Base-by-base conservation (phyloP, 1,140 invertebrate genomes). In the Ostrea denselamellosa region DNA sequence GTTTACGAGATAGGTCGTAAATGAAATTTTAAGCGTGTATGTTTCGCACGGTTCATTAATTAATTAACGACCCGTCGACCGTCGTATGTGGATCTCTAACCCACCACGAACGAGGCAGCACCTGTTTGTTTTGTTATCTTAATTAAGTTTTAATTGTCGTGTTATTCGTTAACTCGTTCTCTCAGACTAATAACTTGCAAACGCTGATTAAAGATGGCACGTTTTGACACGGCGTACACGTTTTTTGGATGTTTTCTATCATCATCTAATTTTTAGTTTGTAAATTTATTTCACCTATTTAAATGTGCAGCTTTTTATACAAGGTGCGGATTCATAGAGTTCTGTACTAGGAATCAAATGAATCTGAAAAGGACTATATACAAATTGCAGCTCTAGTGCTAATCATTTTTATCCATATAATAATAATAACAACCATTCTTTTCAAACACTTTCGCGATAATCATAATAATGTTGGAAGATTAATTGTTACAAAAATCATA, bases 21-120 rank as follows among this genome's bases (percentile, higher is more conserved):
- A 71, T 71, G 68, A 71, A 71, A 71, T 71, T 71, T 71, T 71
- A 71, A 71, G 68, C 68, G 68, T 71, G 68, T 71, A 71, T 71
- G 68, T 71, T 71, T 71, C 25, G 22, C 68, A 71, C 68, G 22
- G 68, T 71, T 71, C 68, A 28, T 71, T 71, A 71, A 22, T 25
- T 22, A 25, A 71, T 71, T 71, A 71, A 71, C 22, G 68, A 71
- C 28, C 68, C 22, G 22, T 7, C 12, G n/a, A n/a, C 28, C 28
- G 10, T 28, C 28, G 68, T 25, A 22, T 12, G 68, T 12, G 68
- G 68, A 71, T 25, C 68, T 34, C 68, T 34, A 34, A 34, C 68
- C 68, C 25, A 71, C 68, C 68, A 71, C 68, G 68, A 34, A 71
- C 68, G 22, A 34, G 22, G 28, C 22, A 71, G 22, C 68, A 71